phyloP scores from a whole-genome alignment of 2,797 vertebrate species.

The Intellagama lesueurii region DNA sequence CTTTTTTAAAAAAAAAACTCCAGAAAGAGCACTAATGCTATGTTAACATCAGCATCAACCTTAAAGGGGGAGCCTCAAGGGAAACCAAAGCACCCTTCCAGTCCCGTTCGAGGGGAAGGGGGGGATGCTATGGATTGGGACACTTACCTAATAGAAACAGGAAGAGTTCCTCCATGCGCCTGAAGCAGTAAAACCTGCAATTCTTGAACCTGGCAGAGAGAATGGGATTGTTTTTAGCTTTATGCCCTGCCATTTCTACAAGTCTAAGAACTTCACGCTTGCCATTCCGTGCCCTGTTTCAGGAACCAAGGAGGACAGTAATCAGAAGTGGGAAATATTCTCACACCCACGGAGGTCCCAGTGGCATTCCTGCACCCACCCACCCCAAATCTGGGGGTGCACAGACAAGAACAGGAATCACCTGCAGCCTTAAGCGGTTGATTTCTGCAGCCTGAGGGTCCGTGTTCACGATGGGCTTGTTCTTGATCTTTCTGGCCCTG shows the following conservation, averaged over 20 bases:
- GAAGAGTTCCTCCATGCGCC: constrained; percentile 90
- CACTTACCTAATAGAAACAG: constrained; percentile 87
- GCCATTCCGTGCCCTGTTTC: no score
- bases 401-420: constrained; percentile 57
- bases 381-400: fast-evolving
- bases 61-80: background rate
- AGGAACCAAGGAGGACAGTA: background rate
- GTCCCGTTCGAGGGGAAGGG: fast-evolving
- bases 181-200: constrained; percentile 93
- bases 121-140: background rate
- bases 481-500: constrained; percentile 97
- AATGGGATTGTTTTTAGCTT: constrained; percentile 28
- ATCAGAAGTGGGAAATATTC: background rate
- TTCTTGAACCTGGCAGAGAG: constrained; percentile 87
- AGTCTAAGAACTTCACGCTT: background rate
- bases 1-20: background rate
- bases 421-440: constrained; percentile 90
- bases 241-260: background rate
- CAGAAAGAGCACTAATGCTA: no score
- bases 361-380: fast-evolving
- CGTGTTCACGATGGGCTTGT: constrained; percentile 92
- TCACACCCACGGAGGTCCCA: no score
- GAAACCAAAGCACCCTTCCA: fast-evolving
- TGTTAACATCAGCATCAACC: background rate
- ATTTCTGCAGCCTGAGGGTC: constrained; percentile 91